These are phyloP conservation scores for Theristicus caerulescens DNA, from an alignment of 2,113 vertebrate genomes.

Conservation along the genomic window DNA sequence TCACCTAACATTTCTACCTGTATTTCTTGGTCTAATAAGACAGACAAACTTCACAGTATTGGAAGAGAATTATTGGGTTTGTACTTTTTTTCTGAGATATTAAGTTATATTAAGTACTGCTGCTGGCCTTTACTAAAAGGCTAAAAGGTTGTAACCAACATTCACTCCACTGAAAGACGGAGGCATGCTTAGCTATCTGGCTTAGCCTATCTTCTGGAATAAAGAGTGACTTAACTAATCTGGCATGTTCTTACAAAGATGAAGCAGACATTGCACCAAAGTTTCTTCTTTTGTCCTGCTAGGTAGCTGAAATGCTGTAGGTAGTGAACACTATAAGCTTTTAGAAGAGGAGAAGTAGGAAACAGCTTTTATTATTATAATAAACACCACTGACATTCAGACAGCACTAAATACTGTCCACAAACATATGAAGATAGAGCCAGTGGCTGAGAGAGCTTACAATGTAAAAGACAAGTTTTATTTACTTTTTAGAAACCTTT, in stretches of 20 bases:
- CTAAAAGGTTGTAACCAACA: background rate
- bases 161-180: background rate
- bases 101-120: background rate
- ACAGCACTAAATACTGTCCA: constrained; percentile 15
- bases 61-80: background rate
- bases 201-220: background rate
- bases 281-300: background rate
- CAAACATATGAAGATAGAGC: background rate
- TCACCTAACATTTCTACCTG: background rate
- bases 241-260: background rate
- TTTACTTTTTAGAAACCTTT: constrained; percentile 54
- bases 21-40: background rate
- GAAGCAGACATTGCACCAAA: background rate
- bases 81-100: background rate
- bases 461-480: constrained; percentile 6
- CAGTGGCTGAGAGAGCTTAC: background rate
- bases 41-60: background rate
- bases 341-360: background rate
- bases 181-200: background rate
- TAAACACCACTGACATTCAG: constrained; percentile 2
- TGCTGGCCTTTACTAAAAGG: background rate
- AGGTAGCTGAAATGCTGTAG: background rate
- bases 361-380: constrained; percentile 19
- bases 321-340: background rate
- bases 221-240: background rate